phyloP scores from a whole-genome alignment of 2,113 vertebrate genomes.

The Alosa alosa region DNA sequence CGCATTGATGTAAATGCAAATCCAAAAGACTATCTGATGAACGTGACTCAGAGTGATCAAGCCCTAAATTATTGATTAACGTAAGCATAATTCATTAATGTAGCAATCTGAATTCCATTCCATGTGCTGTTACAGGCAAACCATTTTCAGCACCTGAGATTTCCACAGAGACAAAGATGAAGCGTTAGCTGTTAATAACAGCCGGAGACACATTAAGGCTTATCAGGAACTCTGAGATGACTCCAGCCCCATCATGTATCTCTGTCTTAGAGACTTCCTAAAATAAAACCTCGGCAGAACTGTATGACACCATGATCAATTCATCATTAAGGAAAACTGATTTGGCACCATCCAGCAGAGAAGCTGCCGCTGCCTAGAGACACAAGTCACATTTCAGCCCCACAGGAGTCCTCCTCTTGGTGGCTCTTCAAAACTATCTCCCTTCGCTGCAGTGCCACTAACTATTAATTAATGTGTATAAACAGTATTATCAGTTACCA shows the following conservation, averaged over 20 bases:
- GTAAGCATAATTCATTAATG: conserved; percentile 2
- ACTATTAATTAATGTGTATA: not conserved
- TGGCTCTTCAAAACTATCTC: not conserved
- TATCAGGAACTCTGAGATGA: not conserved
- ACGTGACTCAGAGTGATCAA: not conserved
- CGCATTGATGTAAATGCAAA: not conserved
- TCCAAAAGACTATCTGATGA: not conserved
- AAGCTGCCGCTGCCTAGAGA: not conserved
- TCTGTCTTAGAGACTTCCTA: not conserved
- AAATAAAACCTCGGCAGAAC: not conserved
- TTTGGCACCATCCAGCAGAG: not conserved
- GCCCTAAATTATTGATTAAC: not conserved
- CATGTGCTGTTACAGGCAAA: not conserved
- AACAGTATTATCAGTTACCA: not conserved
- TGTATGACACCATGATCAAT: not conserved
- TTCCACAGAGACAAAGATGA: conserved; percentile 1
- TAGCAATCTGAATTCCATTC: not conserved
- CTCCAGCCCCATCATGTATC: not conserved
- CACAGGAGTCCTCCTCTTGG: not conserved
- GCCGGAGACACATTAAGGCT: not conserved
- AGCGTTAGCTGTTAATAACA: not conserved
- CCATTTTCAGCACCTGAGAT: not conserved
- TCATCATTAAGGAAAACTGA: not conserved
- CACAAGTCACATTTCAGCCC: not conserved
- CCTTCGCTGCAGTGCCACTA: no score